Evolutionary conservation across 2,888 invertebrate species (phyloP).

Genomic region (Metacarcinus magister): DNA sequence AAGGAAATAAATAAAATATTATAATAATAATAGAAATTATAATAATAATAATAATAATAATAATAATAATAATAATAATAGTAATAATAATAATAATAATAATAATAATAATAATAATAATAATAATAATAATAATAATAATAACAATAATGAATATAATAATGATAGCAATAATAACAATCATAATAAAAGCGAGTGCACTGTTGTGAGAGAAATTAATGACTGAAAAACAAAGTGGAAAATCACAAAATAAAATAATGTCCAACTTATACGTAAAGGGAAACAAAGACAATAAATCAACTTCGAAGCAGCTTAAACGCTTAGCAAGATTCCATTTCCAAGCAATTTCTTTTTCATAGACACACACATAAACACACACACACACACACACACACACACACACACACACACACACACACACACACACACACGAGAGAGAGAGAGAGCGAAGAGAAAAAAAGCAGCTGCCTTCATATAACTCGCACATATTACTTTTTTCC

Average conservation of each 20-base stretch:
- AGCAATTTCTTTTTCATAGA: background rate
- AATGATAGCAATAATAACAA: too few relatives aligned
- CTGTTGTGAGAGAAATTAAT: background rate
- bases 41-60: too few relatives aligned
- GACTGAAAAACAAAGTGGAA: background rate
- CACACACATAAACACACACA: background rate
- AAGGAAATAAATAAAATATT: too few relatives aligned
- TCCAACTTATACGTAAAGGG: background rate
- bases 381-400: constrained; percentile 9
- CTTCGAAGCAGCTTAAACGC: background rate
- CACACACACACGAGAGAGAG: background rate
- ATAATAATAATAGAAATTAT: too few relatives aligned
- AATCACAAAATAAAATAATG: background rate
- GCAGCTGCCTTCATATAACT: constrained; percentile 36
- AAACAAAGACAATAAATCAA: background rate
- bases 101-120: too few relatives aligned
- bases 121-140: too few relatives aligned
- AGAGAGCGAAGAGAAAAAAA: background rate
- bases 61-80: too few relatives aligned
- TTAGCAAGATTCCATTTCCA: background rate
- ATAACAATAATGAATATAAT: too few relatives aligned
- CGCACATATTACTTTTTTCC: background rate
- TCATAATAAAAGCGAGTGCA: too few relatives aligned
- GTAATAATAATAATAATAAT: too few relatives aligned
- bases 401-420: background rate